Evolutionary conservation across 1,140 invertebrate genomes (phyloP).

Genomic region (Neodiprion virginianus): DNA sequence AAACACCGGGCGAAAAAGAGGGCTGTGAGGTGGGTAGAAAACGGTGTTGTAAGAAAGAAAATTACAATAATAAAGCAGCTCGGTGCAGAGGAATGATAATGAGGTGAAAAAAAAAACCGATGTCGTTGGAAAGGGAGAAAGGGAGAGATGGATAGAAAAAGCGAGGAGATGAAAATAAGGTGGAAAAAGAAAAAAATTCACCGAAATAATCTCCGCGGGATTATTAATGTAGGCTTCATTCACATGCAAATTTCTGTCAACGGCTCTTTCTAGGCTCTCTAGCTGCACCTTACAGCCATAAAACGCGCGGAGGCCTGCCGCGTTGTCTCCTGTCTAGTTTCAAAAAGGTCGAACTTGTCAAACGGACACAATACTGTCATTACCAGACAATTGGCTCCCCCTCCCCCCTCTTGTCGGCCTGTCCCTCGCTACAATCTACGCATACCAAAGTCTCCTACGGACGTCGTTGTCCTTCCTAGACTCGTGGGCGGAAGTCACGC

Average conservation of each 20-base stretch:
- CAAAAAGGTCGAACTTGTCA: neutral
- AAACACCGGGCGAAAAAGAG: neutral
- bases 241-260: slow-evolving; percentile 51
- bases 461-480: too few relatives aligned
- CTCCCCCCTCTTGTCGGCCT: neutral
- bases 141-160: neutral
- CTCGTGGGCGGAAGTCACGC: too few relatives aligned
- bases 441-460: too few relatives aligned
- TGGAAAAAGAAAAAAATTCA: too few relatives aligned
- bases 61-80: slow-evolving; percentile 24
- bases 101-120: slow-evolving; percentile 28
- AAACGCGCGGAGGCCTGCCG: too few relatives aligned
- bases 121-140: slow-evolving; percentile 30
- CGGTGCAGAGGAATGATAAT: slow-evolving; percentile 30
- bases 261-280: slow-evolving; percentile 28
- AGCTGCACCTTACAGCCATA: too few relatives aligned
- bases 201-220: slow-evolving; percentile 38
- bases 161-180: neutral
- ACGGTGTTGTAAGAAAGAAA: neutral
- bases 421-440: too few relatives aligned
- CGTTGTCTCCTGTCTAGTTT: too few relatives aligned
- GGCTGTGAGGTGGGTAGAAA: neutral
- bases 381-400: neutral
- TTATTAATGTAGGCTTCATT: slow-evolving; percentile 40
- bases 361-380: slow-evolving; percentile 4